Evolutionary conservation across 2,888 invertebrate genomes (phyloP).

Genomic region (Orchestes rusci): DNA sequence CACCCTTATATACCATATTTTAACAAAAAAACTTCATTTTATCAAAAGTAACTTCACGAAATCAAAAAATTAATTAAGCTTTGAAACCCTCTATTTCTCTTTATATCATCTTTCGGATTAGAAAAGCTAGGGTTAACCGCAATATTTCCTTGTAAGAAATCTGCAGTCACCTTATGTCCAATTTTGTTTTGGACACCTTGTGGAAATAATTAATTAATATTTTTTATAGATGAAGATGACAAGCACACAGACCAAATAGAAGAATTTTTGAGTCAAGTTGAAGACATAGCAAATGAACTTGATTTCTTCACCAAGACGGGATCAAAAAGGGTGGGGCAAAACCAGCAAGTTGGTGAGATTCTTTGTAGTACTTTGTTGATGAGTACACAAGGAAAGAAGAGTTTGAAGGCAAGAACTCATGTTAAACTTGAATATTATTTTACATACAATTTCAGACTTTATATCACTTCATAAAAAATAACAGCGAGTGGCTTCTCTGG

Average conservation of each 20-base stretch:
- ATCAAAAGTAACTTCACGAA: too few species aligned
- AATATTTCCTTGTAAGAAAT: too few species aligned
- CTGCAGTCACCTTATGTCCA: too few species aligned
- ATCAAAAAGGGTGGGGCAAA: conserved; percentile 41
- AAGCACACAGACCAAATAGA: conserved; percentile 71
- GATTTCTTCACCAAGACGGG: conserved; percentile 37
- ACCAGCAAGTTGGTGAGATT: conserved; percentile 47
- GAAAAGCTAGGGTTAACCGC: too few species aligned
- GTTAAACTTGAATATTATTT: neutral
- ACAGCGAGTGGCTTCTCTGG: conserved; percentile 61
- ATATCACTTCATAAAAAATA: conserved; percentile 62
- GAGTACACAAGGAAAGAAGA: conserved; percentile 52
- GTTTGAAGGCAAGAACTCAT: conserved; percentile 47
- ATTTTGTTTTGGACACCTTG: too few species aligned
- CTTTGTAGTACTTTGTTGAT: conserved; percentile 59
- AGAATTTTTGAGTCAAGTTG: conserved; percentile 52
- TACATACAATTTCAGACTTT: conserved; percentile 52
- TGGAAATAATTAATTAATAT: too few species aligned
- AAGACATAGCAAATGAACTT: conserved; percentile 42
- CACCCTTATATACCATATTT: too few species aligned
- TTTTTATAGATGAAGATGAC: conserved; percentile 55
- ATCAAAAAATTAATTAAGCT: too few species aligned
- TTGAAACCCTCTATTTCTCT: too few species aligned
- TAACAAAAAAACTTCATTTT: too few species aligned
- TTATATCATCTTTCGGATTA: too few species aligned